phyloP scores from a whole-genome alignment of 2,113 vertebrate species.

The Microtus richardsoni region DNA sequence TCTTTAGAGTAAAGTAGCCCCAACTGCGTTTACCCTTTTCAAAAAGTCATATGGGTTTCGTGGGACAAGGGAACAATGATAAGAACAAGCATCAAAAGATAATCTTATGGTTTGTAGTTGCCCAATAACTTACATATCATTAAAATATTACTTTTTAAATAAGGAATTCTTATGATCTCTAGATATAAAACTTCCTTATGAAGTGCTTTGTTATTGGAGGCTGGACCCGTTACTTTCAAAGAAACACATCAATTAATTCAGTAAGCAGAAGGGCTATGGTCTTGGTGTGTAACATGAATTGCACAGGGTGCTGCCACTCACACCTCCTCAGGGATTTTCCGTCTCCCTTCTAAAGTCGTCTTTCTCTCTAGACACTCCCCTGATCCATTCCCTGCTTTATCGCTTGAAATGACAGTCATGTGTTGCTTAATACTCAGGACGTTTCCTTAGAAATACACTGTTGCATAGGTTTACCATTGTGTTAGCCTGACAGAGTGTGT shows the following conservation, averaged over 20 bases:
- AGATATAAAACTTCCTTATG: conserved; percentile 15
- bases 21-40: not conserved
- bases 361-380: not conserved
- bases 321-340: not conserved
- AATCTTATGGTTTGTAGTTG: not conserved
- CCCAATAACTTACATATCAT: not conserved
- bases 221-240: not conserved
- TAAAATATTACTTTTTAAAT: not conserved
- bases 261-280: not conserved
- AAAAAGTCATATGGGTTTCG: not conserved
- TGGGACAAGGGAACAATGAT: not conserved
- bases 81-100: not conserved
- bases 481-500: not conserved
- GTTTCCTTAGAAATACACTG: not conserved
- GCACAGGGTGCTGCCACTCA: not conserved
- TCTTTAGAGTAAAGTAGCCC: not conserved
- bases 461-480: not conserved
- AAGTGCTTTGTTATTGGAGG: not conserved
- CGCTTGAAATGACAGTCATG: not conserved
- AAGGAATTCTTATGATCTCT: not conserved
- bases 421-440: not conserved
- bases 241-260: not conserved
- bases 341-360: not conserved
- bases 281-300: not conserved
- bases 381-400: not conserved